Conservation (phyloP, 1,140 invertebrate species). For the Leptinotarsa defecta region DNA sequence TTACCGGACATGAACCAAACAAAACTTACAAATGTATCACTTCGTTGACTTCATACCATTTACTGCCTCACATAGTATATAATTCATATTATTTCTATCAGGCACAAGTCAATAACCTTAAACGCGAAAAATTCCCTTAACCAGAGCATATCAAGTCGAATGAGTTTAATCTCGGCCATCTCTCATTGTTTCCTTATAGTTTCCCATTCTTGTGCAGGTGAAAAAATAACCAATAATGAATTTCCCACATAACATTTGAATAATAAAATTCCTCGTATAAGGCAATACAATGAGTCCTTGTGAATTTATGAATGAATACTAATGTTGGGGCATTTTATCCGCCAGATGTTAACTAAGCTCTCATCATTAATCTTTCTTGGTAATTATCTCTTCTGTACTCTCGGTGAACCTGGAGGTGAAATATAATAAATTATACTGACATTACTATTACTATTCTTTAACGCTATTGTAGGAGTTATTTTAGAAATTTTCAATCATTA, state of each 20-base stretch:
- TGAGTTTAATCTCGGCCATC: background rate
- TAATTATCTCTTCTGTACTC: background rate
- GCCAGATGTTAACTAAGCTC: conserved; percentile 2
- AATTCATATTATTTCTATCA: too few species aligned
- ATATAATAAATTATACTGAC: background rate
- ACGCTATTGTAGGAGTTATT: too few species aligned
- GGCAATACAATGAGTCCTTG: background rate
- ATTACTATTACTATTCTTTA: too few species aligned
- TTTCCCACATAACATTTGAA: background rate
- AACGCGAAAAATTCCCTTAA: background rate
- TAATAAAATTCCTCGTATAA: background rate
- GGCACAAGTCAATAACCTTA: background rate
- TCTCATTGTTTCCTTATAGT: background rate
- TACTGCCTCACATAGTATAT: too few species aligned
- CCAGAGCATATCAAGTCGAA: background rate
- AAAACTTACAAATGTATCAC: too few species aligned
- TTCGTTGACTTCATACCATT: too few species aligned
- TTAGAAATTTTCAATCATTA: too few species aligned
- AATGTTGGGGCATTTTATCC: background rate
- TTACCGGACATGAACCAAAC: too few species aligned
- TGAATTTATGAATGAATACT: conserved; percentile 6
- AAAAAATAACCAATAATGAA: background rate
- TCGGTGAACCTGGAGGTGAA: background rate
- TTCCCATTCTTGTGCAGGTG: background rate
- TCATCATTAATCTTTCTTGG: conserved; percentile 1